phyloP scores from a whole-genome alignment of 2,797 vertebrate genomes.

The Eidolon dupreanum region DNA sequence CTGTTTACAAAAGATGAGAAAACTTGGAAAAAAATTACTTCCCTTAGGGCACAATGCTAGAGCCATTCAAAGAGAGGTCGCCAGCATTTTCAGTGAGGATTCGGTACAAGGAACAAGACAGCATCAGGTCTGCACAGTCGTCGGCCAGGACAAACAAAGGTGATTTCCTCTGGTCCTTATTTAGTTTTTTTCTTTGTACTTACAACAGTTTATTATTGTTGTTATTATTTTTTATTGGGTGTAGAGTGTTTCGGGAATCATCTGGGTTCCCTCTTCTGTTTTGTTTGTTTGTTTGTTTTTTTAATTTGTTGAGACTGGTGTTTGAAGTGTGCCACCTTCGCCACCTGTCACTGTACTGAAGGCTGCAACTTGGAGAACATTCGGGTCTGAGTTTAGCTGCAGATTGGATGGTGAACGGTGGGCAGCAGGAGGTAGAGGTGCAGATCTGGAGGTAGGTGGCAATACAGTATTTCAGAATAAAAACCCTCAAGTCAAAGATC shows the following conservation, averaged over 20 bases:
- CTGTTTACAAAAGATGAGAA: slow-evolving; percentile 63
- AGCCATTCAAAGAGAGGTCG: slow-evolving; percentile 28
- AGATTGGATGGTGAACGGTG: not conserved
- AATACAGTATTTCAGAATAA: not conserved
- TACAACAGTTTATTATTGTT: slow-evolving; percentile 56
- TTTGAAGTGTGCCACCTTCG: slow-evolving; percentile 5
- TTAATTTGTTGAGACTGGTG: slow-evolving; percentile 27
- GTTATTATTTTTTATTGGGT: slow-evolving; percentile 55
- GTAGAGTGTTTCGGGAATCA: slow-evolving; percentile 64
- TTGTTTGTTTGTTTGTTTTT: not conserved
- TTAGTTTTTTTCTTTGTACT: slow-evolving; percentile 75
- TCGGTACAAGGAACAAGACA: slow-evolving; percentile 4
- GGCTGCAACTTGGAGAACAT: not conserved
- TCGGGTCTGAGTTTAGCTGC: slow-evolving; percentile 8
- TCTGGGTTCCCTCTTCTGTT: slow-evolving; percentile 62
- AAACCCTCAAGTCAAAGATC: not conserved
- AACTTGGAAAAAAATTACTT: slow-evolving; percentile 21
- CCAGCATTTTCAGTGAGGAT: slow-evolving; percentile 26
- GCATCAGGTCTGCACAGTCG: not conserved
- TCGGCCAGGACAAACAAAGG: slow-evolving; percentile 52
- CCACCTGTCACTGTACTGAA: slow-evolving; percentile 35
- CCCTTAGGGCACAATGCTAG: not conserved
- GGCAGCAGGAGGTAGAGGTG: not conserved
- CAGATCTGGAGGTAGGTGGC: slow-evolving; percentile 69
- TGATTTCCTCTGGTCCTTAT: slow-evolving; percentile 62